Evolutionary conservation across 2,888 invertebrate genomes (phyloP), one percentile per base, ranked within the genome.

Genomic region (Incurvaria masculella): DNA sequence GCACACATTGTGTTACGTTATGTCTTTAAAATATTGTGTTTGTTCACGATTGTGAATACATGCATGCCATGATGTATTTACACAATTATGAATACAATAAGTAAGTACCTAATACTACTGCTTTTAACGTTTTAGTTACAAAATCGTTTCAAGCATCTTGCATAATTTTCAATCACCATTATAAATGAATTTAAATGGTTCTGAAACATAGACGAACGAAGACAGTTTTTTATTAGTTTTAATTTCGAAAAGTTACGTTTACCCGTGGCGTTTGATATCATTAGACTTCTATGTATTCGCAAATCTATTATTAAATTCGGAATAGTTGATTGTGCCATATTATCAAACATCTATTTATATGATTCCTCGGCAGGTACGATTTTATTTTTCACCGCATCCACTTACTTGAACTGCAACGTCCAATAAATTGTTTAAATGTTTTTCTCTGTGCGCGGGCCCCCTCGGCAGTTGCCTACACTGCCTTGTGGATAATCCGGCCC

Each of bases 171-270:
- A 47, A 47, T 42, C n/a, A 42, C 26, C 47, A 42, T 47, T 27
- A 47, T 47, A n/a, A 43, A 47, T 47, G 47, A 47, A 47, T 47
- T 47, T 39, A 39, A 46, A 47, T 21, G 47, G 14, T 42, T 46
- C 19, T 46, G 46, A 4, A 39, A 46, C 20, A 46, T 46, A 19
- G 46, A 27, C 19, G 21, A 46, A 38, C 40, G 40, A 46, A 47
- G 47, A 47, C 47, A 47, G 20, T 47, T 42, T 47, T 47, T 27
- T 4, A 42, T 42, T 42, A 42, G 33, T 47, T 47, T 42, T 42
- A 47, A 42, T 33, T 47, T 42, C 3, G 42, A 47, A 47, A 47
- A 27, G 26, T 42, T 33, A n/a, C 47, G 47, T 47, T 47, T 38
- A 19, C 43, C 43, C 20, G 26, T 47, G 23, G 47, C 47, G 43